Conservation (phyloP, 2,797 vertebrate genomes). For the Antrozous pallidus region DNA sequence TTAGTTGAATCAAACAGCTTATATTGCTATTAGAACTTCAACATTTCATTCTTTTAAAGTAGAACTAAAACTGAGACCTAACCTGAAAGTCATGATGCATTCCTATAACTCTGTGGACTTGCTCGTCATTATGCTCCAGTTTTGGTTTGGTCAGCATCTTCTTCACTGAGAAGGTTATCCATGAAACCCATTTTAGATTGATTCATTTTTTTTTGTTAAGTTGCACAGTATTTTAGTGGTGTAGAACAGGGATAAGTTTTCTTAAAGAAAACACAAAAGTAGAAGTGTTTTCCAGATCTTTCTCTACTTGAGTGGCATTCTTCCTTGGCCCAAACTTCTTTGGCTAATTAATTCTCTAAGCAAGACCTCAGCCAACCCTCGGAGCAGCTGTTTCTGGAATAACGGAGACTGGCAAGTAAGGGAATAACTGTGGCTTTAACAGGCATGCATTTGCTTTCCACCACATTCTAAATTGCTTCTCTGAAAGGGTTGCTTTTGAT, state of each 20-base stretch:
- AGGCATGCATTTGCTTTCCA: slow-evolving; percentile 43
- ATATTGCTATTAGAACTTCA: not conserved
- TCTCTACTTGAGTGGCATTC: slow-evolving; percentile 52
- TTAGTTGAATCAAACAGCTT: not conserved
- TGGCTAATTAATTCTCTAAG: slow-evolving; percentile 65
- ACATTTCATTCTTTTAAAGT: not conserved
- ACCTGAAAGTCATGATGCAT: not conserved
- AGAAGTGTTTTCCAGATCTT: slow-evolving; percentile 54
- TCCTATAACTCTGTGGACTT: not conserved
- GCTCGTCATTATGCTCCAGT: not conserved
- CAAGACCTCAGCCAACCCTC: slow-evolving; percentile 71
- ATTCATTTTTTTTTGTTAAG: slow-evolving; percentile 22
- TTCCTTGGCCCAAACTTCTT: slow-evolving; percentile 51
- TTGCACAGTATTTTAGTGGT: not conserved
- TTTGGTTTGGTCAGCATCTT: not conserved
- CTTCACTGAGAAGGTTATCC: slow-evolving; percentile 6
- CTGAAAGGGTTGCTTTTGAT: slow-evolving; percentile 58
- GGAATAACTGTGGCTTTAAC: slow-evolving; percentile 56
- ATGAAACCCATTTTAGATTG: not conserved
- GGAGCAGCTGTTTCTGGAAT: slow-evolving; percentile 67
- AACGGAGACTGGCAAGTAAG: slow-evolving; percentile 32
- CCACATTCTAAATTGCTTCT: slow-evolving; percentile 27
- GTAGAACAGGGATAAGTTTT: not conserved
- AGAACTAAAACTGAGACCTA: not conserved
- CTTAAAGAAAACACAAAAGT: slow-evolving; percentile 33